phyloP scores from a whole-genome alignment of 2,888 invertebrate genomes.

The Conomelus anceps region DNA sequence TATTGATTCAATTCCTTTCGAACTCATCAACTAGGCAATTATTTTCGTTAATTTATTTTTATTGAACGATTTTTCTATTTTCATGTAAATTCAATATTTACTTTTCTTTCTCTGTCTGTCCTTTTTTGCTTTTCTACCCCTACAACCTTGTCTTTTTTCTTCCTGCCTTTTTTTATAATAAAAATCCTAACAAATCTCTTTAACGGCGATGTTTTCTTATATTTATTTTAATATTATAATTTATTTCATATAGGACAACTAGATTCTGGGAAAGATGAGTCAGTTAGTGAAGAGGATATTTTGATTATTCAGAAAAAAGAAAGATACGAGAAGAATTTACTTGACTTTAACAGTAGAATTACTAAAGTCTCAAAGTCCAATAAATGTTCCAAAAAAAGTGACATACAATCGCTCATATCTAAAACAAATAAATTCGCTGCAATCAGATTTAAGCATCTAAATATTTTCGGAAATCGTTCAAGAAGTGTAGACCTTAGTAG shows the following conservation, averaged over 20 bases:
- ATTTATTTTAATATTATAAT: not conserved
- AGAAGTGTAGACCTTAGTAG: slow-evolving; percentile 17
- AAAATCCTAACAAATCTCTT: not conserved
- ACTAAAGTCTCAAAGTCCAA: not conserved
- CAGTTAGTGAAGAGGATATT: not conserved
- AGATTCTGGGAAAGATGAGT: not conserved
- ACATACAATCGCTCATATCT: not conserved
- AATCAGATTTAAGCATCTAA: not conserved
- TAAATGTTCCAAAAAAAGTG: not conserved
- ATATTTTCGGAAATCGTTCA: slow-evolving; percentile 9
- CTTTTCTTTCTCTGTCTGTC: not conserved
- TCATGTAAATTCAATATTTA: not conserved
- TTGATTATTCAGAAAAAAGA: not conserved
- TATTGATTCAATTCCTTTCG: too few relatives aligned
- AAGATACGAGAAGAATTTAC: not conserved
- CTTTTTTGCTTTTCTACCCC: not conserved
- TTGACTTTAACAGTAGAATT: not conserved
- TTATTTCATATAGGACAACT: not conserved
- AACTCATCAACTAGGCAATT: too few relatives aligned
- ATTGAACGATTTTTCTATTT: not conserved
- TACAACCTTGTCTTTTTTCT: not conserved
- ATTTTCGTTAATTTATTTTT: not conserved
- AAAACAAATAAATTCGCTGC: not conserved
- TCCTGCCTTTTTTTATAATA: not conserved
- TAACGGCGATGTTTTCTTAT: not conserved